These are phyloP conservation scores for Xanthorhoe designata DNA, from an alignment of 2,888 invertebrate genomes.

Conservation along the genomic window DNA sequence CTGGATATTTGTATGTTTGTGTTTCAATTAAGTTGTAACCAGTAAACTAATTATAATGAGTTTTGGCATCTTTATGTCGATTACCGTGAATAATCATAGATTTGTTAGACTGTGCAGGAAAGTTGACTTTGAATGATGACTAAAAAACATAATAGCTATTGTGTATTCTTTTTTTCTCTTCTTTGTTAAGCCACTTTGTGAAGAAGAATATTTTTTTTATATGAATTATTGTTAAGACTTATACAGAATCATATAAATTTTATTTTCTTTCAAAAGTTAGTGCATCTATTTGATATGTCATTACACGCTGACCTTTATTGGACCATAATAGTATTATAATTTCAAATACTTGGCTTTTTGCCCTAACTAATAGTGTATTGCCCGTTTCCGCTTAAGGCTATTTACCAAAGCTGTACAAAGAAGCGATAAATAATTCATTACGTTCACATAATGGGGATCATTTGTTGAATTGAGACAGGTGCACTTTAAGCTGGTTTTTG, in stretches of 20 bases:
- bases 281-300: background rate
- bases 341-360: slow-evolving; percentile 11
- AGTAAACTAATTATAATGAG: no score
- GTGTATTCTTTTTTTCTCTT: no score
- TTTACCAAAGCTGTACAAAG: slow-evolving; percentile 9
- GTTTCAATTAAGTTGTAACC: no score
- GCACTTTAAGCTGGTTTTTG: background rate
- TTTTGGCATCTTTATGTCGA: no score
- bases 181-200: no score
- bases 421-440: slow-evolving; percentile 13
- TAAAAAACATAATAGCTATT: no score
- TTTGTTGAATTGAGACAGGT: slow-evolving; percentile 16
- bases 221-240: no score
- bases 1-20: no score
- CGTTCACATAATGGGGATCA: slow-evolving; percentile 1
- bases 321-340: slow-evolving; percentile 1
- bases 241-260: background rate
- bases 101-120: no score
- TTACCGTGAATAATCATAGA: no score
- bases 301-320: background rate
- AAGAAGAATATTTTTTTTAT: no score
- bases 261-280: background rate
- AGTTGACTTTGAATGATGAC: no score
- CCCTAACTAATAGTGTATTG: slow-evolving; percentile 3
- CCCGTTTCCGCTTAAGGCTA: slow-evolving; percentile 2